Evolutionary conservation across 2,888 invertebrate genomes (phyloP).

Genomic region (Torymus auratus): DNA sequence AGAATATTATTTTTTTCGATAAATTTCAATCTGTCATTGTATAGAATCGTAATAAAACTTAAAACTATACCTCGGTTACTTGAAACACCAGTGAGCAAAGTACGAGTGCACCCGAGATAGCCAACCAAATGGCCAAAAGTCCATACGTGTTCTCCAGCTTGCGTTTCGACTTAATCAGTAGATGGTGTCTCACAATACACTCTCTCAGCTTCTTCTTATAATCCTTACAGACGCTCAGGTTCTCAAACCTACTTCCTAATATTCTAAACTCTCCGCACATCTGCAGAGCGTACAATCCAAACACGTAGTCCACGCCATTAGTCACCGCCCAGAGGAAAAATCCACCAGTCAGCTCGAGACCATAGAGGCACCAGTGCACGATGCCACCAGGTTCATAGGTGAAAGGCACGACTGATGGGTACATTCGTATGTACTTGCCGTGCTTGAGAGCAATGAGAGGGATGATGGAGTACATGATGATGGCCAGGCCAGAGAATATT

Average conservation of each 20-base stretch:
- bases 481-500: no score
- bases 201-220: slow-evolving; percentile 49
- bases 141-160: slow-evolving; percentile 63
- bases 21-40: no score
- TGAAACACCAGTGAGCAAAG: slow-evolving; percentile 65
- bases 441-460: background rate
- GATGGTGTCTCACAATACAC: slow-evolving; percentile 57
- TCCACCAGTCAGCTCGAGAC: background rate
- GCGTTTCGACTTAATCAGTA: slow-evolving; percentile 55
- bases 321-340: slow-evolving; percentile 41
- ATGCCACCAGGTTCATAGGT: slow-evolving; percentile 18
- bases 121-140: slow-evolving; percentile 62
- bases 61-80: slow-evolving; percentile 29
- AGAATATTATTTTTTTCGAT: no score
- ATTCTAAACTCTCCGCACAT: slow-evolving; percentile 61
- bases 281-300: slow-evolving; percentile 63
- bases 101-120: slow-evolving; percentile 61
- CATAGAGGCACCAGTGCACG: slow-evolving; percentile 15
- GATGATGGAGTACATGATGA: background rate
- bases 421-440: slow-evolving; percentile 13
- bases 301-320: slow-evolving; percentile 61
- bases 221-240: slow-evolving; percentile 36
- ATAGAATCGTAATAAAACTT: no score
- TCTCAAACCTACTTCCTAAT: slow-evolving; percentile 55
- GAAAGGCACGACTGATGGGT: slow-evolving; percentile 9